Conservation (phyloP, 2,113 vertebrate species). For the Puffinus mauretanicus region DNA sequence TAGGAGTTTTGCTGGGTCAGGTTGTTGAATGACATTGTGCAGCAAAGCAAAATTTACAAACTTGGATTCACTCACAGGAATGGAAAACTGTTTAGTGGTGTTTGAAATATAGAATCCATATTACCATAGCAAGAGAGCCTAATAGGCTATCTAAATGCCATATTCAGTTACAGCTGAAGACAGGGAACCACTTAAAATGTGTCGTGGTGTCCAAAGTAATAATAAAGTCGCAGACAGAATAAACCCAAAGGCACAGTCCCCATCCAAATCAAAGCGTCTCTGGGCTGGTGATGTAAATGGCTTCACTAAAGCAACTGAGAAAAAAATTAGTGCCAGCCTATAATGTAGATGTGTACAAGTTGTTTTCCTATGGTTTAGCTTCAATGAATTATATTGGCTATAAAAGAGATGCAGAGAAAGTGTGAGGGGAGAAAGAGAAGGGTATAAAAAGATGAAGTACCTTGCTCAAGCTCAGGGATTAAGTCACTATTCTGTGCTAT, state of each 20-base stretch:
- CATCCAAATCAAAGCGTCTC: not conserved
- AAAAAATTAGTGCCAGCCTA: not conserved
- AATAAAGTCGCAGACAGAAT: not conserved
- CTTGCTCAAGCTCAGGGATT: not conserved
- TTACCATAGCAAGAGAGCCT: not conserved
- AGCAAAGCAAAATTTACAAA: slow-evolving; percentile 22
- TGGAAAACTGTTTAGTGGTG: slow-evolving; percentile 23
- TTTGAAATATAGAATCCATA: slow-evolving; percentile 37
- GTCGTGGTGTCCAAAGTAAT: not conserved
- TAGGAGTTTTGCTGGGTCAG: slow-evolving; percentile 10
- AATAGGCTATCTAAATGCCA: not conserved
- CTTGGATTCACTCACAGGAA: not conserved
- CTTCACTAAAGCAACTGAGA: not conserved
- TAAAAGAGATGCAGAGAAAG: not conserved
- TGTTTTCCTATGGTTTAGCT: not conserved
- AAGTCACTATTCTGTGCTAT: not conserved
- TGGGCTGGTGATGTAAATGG: not conserved
- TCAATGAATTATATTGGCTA: not conserved
- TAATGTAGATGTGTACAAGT: not conserved
- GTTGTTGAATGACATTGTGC: not conserved
- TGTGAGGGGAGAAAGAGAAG: not conserved
- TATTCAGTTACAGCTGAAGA: slow-evolving; percentile 32
- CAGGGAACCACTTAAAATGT: not conserved
- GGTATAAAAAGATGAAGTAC: not conserved
- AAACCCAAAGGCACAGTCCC: not conserved